phyloP scores from a whole-genome alignment of 2,888 invertebrate genomes.

The Pterobdella sp. region DNA sequence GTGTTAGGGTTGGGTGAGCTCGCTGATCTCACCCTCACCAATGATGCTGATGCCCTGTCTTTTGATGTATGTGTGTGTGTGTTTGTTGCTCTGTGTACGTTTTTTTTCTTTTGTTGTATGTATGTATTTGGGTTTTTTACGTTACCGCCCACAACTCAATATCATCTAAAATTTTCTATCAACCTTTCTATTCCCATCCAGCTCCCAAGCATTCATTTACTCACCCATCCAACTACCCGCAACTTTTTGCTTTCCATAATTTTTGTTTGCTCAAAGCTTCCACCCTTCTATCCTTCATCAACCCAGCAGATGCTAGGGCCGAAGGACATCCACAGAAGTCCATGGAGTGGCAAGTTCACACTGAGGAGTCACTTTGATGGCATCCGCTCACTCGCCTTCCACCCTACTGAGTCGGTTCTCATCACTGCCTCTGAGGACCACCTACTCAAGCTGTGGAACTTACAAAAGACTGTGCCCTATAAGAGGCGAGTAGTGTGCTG shows the following conservation, averaged over 20 bases:
- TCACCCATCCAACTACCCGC: too few relatives aligned
- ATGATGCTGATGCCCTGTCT: slow-evolving; percentile 79
- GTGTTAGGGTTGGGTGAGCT: slow-evolving; percentile 85
- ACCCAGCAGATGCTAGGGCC: slow-evolving; percentile 61
- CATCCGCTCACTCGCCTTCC: slow-evolving; percentile 53
- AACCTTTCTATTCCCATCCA: too few relatives aligned
- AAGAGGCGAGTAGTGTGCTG: slow-evolving; percentile 62
- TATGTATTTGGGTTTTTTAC: too few relatives aligned
- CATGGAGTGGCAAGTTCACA: slow-evolving; percentile 72
- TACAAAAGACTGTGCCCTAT: slow-evolving; percentile 92
- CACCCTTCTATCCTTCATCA: too few relatives aligned
- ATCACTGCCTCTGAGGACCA: slow-evolving; percentile 98
- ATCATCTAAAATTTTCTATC: too few relatives aligned
- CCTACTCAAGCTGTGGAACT: slow-evolving; percentile 96
- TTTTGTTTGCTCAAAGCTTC: too few relatives aligned
- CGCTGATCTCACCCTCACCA: slow-evolving; percentile 90
- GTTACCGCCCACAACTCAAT: too few relatives aligned
- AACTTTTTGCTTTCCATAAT: too few relatives aligned
- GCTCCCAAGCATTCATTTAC: too few relatives aligned
- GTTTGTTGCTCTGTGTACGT: too few relatives aligned
- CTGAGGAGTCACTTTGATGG: slow-evolving; percentile 58
- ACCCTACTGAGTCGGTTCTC: slow-evolving; percentile 83
- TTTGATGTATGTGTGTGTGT: slow-evolving; percentile 45
- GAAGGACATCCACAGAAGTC: slow-evolving; percentile 54
- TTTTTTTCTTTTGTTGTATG: too few relatives aligned